Evolutionary conservation across 2,888 invertebrate species (phyloP), one percentile per base, ranked within the genome.

Genomic region (Eupithecia vulgata): DNA sequence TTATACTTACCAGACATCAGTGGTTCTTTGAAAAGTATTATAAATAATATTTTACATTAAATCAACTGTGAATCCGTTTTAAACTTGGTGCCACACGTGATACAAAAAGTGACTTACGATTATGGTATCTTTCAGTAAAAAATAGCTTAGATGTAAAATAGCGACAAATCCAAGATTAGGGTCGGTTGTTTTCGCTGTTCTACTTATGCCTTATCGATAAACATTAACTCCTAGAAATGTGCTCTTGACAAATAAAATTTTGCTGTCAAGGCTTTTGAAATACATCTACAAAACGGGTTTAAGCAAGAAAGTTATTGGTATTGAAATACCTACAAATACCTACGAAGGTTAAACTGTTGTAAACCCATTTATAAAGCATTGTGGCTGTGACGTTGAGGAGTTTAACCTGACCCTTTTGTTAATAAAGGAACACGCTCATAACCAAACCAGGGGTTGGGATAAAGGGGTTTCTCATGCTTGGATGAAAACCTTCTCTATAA

Each of bases 401-500:
- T 67, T 35, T 35, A 37, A 34, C 34, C 57, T 21, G 57, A 21
- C 57, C 25, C 61, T 40, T 70, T 75, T 72, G 75, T 74, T 74
- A 74, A 70, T 72, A 72, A 70, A 75, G 75, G 75, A 75, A 75
- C 75, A 75, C 75, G 75, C 75, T 75, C 75, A 75, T 72, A 70
- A 70, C 68, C 61, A 64, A 72, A 72, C 45, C 45, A 35, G 68
- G 75, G 62, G 37, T 37, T 62, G 52, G 68, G 67, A 61, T 30
- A 45, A 72, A 61, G 70, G 35, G 62, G 68, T 42, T 52, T 59
- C 37, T 68, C 75, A 75, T 75, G 75, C 75, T 75, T 61, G 75
- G 72, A 69, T 66, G 62, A 75, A 75, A 75, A 70, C 66, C 67
- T 70, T 68, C 45, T 48, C 70, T 73, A 12, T 59, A 70, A 75